Conservation (phyloP, 2,888 invertebrate species). For the Rhingia rostrata region DNA sequence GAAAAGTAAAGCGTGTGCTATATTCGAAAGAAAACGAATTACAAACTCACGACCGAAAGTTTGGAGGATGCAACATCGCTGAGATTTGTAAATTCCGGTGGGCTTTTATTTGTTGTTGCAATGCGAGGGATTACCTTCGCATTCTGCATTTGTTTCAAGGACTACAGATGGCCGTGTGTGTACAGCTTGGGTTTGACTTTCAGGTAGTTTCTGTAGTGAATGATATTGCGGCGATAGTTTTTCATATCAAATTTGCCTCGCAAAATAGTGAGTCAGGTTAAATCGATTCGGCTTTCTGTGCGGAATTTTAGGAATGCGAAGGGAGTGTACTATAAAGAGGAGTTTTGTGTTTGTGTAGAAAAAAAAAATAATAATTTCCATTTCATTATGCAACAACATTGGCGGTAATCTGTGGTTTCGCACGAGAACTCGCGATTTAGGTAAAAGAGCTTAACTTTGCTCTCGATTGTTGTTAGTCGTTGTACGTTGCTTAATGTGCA, state of each 20-base stretch:
- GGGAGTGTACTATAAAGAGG: no score
- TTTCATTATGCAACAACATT: no score
- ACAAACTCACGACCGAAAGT: conserved; percentile 36
- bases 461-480: no score
- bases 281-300: conserved; percentile 31
- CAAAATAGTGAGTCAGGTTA: conserved; percentile 51
- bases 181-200: not conserved
- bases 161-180: not conserved
- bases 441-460: no score
- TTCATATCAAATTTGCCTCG: not conserved
- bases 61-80: conserved; percentile 32
- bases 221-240: not conserved
- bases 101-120: conserved; percentile 9
- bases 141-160: conserved; percentile 61
- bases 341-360: no score
- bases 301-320: no score
- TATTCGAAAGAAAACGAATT: not conserved
- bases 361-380: no score
- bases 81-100: conserved; percentile 2
- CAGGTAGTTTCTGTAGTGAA: not conserved
- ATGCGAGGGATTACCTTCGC: not conserved
- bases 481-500: no score
- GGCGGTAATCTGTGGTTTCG: conserved; percentile 32
- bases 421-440: not conserved
- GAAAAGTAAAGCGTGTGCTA: not conserved